Conservation (phyloP, 2,888 invertebrate genomes). For the Trissoscelio sp. region DNA sequence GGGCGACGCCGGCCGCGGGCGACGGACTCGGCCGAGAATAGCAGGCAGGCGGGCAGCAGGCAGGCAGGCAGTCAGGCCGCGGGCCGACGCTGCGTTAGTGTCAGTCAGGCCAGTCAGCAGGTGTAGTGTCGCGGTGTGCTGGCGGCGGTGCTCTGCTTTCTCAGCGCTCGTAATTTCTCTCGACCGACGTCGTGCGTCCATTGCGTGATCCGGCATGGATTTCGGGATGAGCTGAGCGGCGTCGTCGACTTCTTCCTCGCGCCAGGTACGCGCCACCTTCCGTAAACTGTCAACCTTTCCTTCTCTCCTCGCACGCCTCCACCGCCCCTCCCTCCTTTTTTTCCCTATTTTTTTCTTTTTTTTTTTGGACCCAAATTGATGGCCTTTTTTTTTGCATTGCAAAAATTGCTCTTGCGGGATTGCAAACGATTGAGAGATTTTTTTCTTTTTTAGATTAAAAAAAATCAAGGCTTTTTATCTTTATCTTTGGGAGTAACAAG, state of each 20-base stretch:
- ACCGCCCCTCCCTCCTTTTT: background rate
- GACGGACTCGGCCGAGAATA: constrained; percentile 37
- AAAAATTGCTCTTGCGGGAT: too few relatives aligned
- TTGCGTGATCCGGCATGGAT: constrained; percentile 38
- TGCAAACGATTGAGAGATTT: too few relatives aligned
- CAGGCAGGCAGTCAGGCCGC: constrained; percentile 5
- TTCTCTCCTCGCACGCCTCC: too few relatives aligned
- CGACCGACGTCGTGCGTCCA: constrained; percentile 36
- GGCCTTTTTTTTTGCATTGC: too few relatives aligned
- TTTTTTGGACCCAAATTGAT: too few relatives aligned
- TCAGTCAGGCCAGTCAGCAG: constrained; percentile 33
- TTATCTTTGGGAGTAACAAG: too few relatives aligned
- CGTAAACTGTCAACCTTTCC: constrained; percentile 2
- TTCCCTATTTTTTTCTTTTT: too few relatives aligned
- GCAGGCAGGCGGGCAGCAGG: constrained; percentile 11
- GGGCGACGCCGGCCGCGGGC: background rate
- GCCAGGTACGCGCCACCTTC: constrained; percentile 45
- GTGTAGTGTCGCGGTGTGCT: constrained; percentile 32
- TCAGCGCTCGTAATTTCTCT: constrained; percentile 3
- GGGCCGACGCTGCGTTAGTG: constrained; percentile 23
- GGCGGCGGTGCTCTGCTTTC: constrained; percentile 25
- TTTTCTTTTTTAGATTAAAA: too few relatives aligned
- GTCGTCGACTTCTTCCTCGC: constrained; percentile 37
- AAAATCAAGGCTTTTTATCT: too few relatives aligned
- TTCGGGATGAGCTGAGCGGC: constrained; percentile 47